Percentiles rank a stretch among this genome's conserved stretches.
These are phyloP conservation scores for Ursus arctos DNA, from an alignment of 2,113 vertebrate genomes.

Conservation along the genomic window DNA sequence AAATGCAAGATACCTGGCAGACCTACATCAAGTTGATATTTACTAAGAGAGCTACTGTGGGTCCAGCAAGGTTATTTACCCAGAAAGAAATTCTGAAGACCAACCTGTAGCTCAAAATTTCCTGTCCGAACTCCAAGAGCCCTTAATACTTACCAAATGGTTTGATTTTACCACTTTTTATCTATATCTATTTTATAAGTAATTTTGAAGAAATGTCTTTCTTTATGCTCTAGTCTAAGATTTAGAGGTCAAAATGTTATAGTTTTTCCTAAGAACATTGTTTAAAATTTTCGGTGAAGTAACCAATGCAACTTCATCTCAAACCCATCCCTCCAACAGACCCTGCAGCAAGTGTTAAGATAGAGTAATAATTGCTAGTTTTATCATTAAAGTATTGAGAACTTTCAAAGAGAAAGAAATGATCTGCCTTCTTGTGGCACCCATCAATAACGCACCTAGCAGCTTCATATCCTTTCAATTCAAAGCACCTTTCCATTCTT, in stretches of 20 bases:
- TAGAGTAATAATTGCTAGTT: neutral
- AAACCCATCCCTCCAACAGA: neutral
- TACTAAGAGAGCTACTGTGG: neutral
- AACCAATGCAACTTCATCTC: neutral
- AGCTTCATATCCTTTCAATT: neutral
- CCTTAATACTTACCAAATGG: neutral
- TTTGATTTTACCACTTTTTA: neutral
- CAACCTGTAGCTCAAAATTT: neutral
- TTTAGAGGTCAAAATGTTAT: neutral
- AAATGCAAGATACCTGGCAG: neutral
- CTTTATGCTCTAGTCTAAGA: neutral
- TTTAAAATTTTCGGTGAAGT: neutral
- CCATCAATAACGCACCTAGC: neutral
- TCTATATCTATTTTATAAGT: neutral
- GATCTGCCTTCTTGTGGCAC: neutral
- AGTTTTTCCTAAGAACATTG: neutral
- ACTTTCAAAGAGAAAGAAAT: neutral
- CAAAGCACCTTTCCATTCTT: neutral
- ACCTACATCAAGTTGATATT: neutral
- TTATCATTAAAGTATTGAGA: neutral
- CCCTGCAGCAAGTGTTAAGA: neutral
- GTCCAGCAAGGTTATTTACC: neutral
- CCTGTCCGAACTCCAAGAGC: neutral
- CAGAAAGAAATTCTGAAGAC: neutral
- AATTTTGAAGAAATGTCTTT: conserved; percentile 1